Conservation (phyloP, 2,888 invertebrate species). For the Platycheirus rosarum region DNA sequence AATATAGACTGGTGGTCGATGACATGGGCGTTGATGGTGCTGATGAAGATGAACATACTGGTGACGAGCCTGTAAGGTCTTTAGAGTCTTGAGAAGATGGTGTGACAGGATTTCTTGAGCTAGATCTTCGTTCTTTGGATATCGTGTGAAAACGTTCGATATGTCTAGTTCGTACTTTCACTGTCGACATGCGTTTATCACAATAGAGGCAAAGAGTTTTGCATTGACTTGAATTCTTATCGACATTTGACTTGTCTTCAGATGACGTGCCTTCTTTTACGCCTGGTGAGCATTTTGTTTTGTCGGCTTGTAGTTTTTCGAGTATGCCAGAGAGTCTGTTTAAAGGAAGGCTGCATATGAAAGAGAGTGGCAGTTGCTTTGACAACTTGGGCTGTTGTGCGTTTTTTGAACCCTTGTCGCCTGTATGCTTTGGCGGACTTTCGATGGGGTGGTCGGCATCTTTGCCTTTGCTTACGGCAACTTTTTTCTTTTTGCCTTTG, state of each 20-base stretch:
- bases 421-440: constrained; percentile 42
- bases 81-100: constrained; percentile 72
- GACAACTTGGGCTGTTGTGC: constrained; percentile 33
- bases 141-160: constrained; percentile 82
- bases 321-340: constrained; percentile 80
- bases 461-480: constrained; percentile 44
- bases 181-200: constrained; percentile 82
- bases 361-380: constrained; percentile 68
- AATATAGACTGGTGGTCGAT: constrained; percentile 70
- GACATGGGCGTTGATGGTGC: constrained; percentile 58
- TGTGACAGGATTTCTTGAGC: constrained; percentile 78
- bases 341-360: constrained; percentile 81
- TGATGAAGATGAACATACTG: constrained; percentile 60
- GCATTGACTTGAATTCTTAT: constrained; percentile 57
- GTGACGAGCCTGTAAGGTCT: constrained; percentile 53
- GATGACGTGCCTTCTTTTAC: constrained; percentile 39
- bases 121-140: constrained; percentile 81
- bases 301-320: constrained; percentile 77
- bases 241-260: constrained; percentile 49
- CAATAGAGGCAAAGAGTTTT: constrained; percentile 82
- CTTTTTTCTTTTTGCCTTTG: constrained; percentile 68
- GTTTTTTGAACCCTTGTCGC: constrained; percentile 35
- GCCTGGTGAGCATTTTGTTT: constrained; percentile 26
- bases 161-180: constrained; percentile 81
- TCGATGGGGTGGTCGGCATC: constrained; percentile 35